These are phyloP conservation scores for Heterocephalus glaber DNA, from an alignment of 2,113 vertebrate species.

Conservation along the genomic window DNA sequence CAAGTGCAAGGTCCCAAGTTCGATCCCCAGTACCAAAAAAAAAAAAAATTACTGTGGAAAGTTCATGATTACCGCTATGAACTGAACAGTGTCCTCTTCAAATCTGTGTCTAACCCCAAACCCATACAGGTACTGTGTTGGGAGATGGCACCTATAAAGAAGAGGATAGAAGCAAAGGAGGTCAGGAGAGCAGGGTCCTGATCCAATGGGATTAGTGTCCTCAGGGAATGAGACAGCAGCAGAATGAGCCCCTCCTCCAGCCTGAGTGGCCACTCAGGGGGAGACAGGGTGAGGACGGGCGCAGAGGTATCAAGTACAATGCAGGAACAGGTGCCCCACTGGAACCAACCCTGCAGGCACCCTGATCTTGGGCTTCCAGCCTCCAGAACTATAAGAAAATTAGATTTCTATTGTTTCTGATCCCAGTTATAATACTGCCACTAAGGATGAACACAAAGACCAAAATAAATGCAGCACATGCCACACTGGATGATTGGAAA, in stretches of 20 bases:
- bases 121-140: not conserved
- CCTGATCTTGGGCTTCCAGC: not conserved
- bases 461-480: not conserved
- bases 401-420: not conserved
- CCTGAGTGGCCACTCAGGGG: not conserved
- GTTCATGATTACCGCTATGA: not conserved
- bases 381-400: not conserved
- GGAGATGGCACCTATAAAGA: not conserved
- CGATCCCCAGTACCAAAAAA: no score
- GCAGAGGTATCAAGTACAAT: not conserved
- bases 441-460: not conserved
- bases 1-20: no score
- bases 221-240: not conserved
- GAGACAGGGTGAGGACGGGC: not conserved
- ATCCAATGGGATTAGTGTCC: not conserved
- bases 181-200: not conserved
- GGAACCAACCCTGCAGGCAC: not conserved
- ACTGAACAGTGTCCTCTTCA: not conserved
- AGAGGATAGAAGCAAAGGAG: not conserved
- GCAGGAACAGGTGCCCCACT: fast-evolving
- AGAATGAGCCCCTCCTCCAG: not conserved
- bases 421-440: not conserved
- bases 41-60: not conserved
- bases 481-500: not conserved
- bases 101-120: not conserved